Conservation (phyloP, 64 coral and sea anemone species). For the Acropora yongei region DNA sequence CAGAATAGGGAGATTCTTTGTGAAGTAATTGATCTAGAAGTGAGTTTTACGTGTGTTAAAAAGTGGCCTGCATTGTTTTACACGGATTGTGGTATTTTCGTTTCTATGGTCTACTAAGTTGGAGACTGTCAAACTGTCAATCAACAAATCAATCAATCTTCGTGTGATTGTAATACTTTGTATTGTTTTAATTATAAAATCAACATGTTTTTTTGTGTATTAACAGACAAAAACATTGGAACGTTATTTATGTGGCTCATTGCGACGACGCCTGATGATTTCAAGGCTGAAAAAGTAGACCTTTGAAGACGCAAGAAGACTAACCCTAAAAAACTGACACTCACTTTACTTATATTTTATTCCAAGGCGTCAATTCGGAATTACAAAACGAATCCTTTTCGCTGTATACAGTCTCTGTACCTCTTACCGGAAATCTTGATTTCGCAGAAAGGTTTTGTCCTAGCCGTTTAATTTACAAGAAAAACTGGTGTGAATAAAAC, state of each 20-base stretch:
- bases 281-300: background rate
- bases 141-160: too few species aligned
- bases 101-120: too few species aligned
- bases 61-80: too few species aligned
- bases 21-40: too few species aligned
- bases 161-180: background rate
- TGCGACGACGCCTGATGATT: slow-evolving; percentile 22
- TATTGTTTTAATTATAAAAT: background rate
- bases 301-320: background rate
- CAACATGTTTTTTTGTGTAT: background rate
- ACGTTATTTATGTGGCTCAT: background rate
- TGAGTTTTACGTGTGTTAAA: too few species aligned
- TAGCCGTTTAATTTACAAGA: background rate
- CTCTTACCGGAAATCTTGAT: background rate
- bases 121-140: too few species aligned
- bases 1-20: too few species aligned
- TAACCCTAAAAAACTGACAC: background rate
- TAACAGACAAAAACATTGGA: background rate
- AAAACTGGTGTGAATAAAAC: background rate
- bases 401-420: background rate
- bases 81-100: too few species aligned
- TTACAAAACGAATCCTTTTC: too few species aligned
- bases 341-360: too few species aligned
- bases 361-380: too few species aligned
- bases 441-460: background rate